Base-by-base conservation (phyloP, 2,888 invertebrate genomes). In the Caenorhabditis afra region DNA sequence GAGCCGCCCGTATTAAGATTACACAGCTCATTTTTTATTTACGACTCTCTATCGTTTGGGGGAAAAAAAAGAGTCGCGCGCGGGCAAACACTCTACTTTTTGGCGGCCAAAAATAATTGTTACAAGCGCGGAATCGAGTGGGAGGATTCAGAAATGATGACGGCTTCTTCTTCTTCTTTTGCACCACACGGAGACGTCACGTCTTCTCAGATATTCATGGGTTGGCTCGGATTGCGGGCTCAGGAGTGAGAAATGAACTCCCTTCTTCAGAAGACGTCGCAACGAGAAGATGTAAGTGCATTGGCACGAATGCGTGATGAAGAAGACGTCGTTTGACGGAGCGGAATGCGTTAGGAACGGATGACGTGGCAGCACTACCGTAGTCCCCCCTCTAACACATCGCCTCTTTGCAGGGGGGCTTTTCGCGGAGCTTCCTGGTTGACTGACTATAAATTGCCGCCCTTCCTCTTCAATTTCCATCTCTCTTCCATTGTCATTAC, bases 11-110 rank as follows among this genome's bases (percentile, higher is more conserved):
- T 41, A 68, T 53, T 53, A 70, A 44, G 44, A 53, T 45, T 57
- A 39, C 62, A 58, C 68, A 45, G 41, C 52, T 70, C 71, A 71
- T 71, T 71, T 71, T 71, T 71, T 71, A 71, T 71, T 71, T 57
- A 71, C 57, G 70, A 62, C 53, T 35, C 44, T 47, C 50, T 59
- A 8, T 50, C 29, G 44, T 22, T 23, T 44, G 22, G n/a, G n/a
- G 29, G 29, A 16, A n/a, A 52, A 35, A 50, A 66, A 11, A 20
- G 65, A 29, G 23, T 66, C 41, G 29, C 35, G 1, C 16, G 41
- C 7, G 14, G 41, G 12, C 41, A 41, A 41, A 11, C 41, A 14
- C 41, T 11, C 12, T 11, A 14, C 41, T 8, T 41, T 14, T 14
- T 41, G 2, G 11, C 14, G 2, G 41, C 41, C 41, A 11, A 2